A percentile compares a stretch with the other conserved stretches of the same genome.
Evolutionary conservation across 2,888 invertebrate species (phyloP).

Genomic region (Gisinianus flammeolus): DNA sequence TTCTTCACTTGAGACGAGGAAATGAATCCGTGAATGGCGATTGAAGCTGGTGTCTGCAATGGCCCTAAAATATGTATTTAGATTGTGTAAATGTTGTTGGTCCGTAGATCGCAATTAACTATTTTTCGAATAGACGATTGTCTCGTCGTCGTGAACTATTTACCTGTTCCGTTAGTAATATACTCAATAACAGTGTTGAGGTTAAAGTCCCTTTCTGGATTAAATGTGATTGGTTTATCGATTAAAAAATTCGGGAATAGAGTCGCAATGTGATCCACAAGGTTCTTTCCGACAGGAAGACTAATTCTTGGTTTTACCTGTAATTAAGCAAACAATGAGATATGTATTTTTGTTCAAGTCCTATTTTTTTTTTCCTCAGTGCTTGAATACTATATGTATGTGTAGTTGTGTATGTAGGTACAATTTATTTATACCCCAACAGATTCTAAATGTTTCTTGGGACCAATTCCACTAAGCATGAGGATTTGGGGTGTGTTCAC

Average conservation of each 20-base stretch:
- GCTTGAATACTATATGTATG: too few relatives aligned
- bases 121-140: too few relatives aligned
- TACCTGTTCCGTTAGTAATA: slow-evolving; percentile 48
- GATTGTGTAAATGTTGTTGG: too few relatives aligned
- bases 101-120: too few relatives aligned
- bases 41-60: neutral
- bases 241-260: slow-evolving; percentile 41
- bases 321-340: neutral
- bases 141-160: too few relatives aligned
- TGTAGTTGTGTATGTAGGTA: too few relatives aligned
- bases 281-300: slow-evolving; percentile 55
- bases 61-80: slow-evolving; percentile 5
- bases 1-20: slow-evolving; percentile 62
- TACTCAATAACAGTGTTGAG: slow-evolving; percentile 45
- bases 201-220: slow-evolving; percentile 48
- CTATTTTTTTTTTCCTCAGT: neutral
- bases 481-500: slow-evolving; percentile 33
- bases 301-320: slow-evolving; percentile 49
- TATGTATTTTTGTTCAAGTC: too few relatives aligned
- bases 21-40: slow-evolving; percentile 67
- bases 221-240: slow-evolving; percentile 46
- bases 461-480: slow-evolving; percentile 39
- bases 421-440: slow-evolving; percentile 22
- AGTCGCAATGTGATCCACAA: slow-evolving; percentile 48
- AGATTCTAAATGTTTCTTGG: slow-evolving; percentile 25